Base-by-base conservation (phyloP, 2,888 invertebrate species). In the Luffia ferchaultella region DNA sequence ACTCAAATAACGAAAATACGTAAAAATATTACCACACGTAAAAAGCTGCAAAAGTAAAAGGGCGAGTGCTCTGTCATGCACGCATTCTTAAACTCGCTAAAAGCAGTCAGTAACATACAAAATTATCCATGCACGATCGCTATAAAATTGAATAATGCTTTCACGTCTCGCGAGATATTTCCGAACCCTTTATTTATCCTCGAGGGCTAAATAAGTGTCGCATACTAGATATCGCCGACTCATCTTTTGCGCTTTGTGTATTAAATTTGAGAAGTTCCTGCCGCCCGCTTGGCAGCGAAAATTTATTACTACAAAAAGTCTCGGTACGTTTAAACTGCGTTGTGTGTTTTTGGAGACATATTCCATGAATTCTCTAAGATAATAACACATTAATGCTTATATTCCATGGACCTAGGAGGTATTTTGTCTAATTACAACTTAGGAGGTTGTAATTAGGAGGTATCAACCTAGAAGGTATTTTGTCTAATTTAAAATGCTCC, bases 181-280 rank as follows among this genome's bases (percentile, higher is more conserved):
- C 12, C 12, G 30, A 30, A 30, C 3, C 12, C 30, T 30, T 30
- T 3, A 30, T 30, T 3, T 30, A 30, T 30, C 12, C 12, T 30
- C 30, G 30, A 30, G 3, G 5, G 12, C 30, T n/a, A n/a, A n/a
- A n/a, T 3, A 30, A 30, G 30, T 12, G 30, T 30, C 30, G 12
- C 30, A 30, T 30, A 30, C 12, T 7, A 30, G 17, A 42, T 16
- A 16, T 3, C 17, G 16, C n/a, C 43, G 43, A 42, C 43, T 42
- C 43, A 42, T 42, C 43, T 42, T 42, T 42, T 42, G n/a, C n/a
- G 43, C 43, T 5, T 42, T 42, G 16, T 42, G 43, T 42, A 42
- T 42, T 42, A 42, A 42, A 42, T 42, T 42, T 42, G 17, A 42
- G 43, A 42, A 42, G 43, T 17, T 42, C 17, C 7, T n/a, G 5